phyloP scores from a whole-genome alignment of 2,888 invertebrate genomes.

The Agrotis ipsilon region DNA sequence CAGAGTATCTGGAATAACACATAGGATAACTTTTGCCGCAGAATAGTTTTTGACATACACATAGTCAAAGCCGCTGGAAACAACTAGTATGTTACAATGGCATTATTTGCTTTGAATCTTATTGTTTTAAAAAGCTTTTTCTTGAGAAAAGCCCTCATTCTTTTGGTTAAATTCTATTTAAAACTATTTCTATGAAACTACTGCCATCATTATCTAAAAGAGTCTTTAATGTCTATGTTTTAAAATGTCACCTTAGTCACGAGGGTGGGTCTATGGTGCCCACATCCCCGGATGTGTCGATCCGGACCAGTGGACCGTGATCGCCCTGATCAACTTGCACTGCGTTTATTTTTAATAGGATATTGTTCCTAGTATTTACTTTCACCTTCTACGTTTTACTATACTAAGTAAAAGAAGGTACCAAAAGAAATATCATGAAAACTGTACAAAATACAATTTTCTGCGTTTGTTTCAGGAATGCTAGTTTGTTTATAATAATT shows the following conservation, averaged over 20 bases:
- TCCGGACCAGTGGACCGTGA: constrained; percentile 77
- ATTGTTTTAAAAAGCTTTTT: too few relatives aligned
- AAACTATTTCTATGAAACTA: background rate
- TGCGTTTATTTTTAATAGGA: constrained; percentile 72
- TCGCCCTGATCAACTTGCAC: constrained; percentile 72
- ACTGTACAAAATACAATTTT: constrained; percentile 9
- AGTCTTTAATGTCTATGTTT: constrained; percentile 10
- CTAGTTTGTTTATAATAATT: constrained; percentile 46
- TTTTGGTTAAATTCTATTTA: background rate
- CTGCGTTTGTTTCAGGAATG: background rate
- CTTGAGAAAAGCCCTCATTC: background rate
- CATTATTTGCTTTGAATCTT: too few relatives aligned
- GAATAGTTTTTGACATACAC: too few relatives aligned
- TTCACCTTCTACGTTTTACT: constrained; percentile 10
- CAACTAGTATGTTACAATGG: too few relatives aligned
- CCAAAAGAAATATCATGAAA: background rate
- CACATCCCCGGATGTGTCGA: constrained; percentile 78
- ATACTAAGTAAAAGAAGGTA: background rate
- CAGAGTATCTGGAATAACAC: too few relatives aligned
- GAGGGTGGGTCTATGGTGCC: constrained; percentile 32
- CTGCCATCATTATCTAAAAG: background rate
- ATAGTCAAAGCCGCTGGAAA: too few relatives aligned
- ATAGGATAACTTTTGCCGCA: too few relatives aligned
- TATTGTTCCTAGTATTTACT: constrained; percentile 34
- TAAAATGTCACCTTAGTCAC: background rate